Base-by-base conservation (phyloP, 1,140 invertebrate genomes). In the Pogonus chalceus region DNA sequence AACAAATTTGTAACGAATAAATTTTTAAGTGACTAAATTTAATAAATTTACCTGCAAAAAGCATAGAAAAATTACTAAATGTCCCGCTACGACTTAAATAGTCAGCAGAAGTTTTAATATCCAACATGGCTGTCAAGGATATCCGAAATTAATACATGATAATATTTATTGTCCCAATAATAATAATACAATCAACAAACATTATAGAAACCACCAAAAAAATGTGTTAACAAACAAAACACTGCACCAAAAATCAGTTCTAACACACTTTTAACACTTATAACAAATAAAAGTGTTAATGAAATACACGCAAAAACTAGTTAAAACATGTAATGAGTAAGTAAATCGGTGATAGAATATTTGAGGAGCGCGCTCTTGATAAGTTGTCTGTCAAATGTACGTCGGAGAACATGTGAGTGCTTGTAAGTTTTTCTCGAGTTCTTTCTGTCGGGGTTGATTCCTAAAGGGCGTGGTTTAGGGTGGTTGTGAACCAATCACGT, bases 1-100 rank as follows among this genome's bases (percentile, higher is more conserved):
- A 43, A 43, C 18, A 12, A 43, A 18, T 12, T 12, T 12, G 9
- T 9, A 9, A 12, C 9, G 4, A 14, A 7, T 31, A 31, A 31
- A 7, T 7, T 31, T 31, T 31, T 31, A 31, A 14, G 26, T 31
- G 26, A 31, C 26, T 7, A 31, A 31, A 31, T 7, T 14, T 14
- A 14, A 7, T 31, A 7, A 70, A 73, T 72, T 76, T 77, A 83
- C 80, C 80, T 68, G 79, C 79, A 72, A 83, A 83, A 62, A 83
- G 74, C 80, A 83, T 83, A 70, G 81, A 83, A 75, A 83, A 83
- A 68, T 83, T 82, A 70, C 80, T 80, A 70, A 83, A 83, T 51
- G 79, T 81, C 65, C 80, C 80, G 67, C 79, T 80, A 69, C 81
- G 78, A 72, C 78, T 81, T 63, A 83, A 75, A 69, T 82, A 82